Conservation (phyloP, 2,888 invertebrate species). For the Andrena trimmerana region DNA sequence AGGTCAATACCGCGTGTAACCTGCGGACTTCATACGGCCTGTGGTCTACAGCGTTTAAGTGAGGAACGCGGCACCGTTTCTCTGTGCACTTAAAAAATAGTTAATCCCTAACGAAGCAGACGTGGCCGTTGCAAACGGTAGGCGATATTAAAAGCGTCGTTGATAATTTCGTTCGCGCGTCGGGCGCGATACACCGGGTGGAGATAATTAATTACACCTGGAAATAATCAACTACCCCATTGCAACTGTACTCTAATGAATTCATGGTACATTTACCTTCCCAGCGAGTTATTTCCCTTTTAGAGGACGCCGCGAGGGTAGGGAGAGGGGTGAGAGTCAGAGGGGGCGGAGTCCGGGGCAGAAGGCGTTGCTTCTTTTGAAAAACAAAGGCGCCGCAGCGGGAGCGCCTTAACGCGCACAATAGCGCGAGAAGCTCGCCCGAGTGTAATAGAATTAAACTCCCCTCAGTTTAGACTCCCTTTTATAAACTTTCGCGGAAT, state of each 20-base stretch:
- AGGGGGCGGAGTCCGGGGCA: neutral
- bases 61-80: neutral
- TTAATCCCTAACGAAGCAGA: neutral
- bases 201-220: constrained; percentile 60
- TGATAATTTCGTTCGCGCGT: constrained; percentile 40
- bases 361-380: constrained; percentile 37
- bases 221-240: constrained; percentile 58
- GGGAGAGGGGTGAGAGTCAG: too few species aligned
- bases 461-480: constrained; percentile 41
- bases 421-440: constrained; percentile 28
- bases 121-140: neutral
- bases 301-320: neutral
- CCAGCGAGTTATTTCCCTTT: constrained; percentile 54
- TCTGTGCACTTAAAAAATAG: constrained; percentile 28
- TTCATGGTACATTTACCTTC: constrained; percentile 60
- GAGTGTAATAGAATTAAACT: constrained; percentile 51
- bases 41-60: neutral
- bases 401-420: constrained; percentile 24
- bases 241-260: constrained; percentile 54
- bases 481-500: constrained; percentile 39
- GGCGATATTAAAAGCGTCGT: constrained; percentile 23
- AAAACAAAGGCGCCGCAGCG: constrained; percentile 44
- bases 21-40: neutral
- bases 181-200: constrained; percentile 31
- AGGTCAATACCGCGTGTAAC: too few species aligned